A percentile compares a stretch with the other conserved stretches of the same genome.
Evolutionary conservation across 2,888 invertebrate genomes (phyloP).

Genomic region (Chaitophorus viminalis): DNA sequence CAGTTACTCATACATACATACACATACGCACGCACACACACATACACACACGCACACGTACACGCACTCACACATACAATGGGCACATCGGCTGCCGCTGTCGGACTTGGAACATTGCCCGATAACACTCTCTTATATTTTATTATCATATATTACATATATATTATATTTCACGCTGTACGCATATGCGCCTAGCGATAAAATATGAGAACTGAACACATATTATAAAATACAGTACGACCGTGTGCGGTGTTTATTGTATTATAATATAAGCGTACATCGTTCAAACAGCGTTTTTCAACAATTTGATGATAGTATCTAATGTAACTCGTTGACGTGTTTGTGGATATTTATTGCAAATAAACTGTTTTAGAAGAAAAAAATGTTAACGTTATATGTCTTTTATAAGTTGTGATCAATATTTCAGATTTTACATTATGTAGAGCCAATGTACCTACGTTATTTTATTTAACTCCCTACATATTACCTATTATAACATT

Average conservation of each 20-base stretch:
- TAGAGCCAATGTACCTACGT: too few species aligned
- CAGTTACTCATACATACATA: not conserved
- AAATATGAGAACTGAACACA: conserved; percentile 26
- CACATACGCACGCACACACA: not conserved
- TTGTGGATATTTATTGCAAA: conserved; percentile 19
- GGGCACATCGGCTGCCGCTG: not conserved
- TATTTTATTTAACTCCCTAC: too few species aligned
- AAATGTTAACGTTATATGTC: not conserved
- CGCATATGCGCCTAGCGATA: not conserved
- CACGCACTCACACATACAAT: not conserved
- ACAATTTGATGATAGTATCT: conserved; percentile 18
- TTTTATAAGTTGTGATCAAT: not conserved
- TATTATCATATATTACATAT: not conserved
- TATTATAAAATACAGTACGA: not conserved
- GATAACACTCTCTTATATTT: conserved; percentile 8
- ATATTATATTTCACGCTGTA: conserved; percentile 8
- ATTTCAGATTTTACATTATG: not conserved
- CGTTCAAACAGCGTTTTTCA: not conserved
- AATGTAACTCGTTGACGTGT: not conserved
- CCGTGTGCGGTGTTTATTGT: not conserved
- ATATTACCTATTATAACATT: too few species aligned
- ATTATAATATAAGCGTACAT: not conserved
- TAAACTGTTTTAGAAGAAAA: not conserved
- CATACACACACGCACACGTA: not conserved
- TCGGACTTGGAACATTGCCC: conserved; percentile 49